Conservation (phyloP, 2,113 vertebrate species). For the Anthoscopus minutus region DNA sequence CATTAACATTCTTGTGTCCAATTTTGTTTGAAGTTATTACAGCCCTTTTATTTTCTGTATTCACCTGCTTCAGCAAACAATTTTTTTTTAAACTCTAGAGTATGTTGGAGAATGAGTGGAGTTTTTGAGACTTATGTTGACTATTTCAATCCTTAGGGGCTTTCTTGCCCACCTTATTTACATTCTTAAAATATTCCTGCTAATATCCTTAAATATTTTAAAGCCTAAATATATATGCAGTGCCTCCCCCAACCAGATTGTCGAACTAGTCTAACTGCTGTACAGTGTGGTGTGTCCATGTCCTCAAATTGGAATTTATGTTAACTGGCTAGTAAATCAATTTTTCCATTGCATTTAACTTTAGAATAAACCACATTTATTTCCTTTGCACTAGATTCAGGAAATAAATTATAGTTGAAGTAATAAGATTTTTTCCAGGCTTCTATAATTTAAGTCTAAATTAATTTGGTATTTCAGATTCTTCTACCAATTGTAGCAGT, state of each 20-base stretch:
- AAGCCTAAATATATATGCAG: not conserved
- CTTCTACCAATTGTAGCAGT: not conserved
- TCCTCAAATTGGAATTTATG: not conserved
- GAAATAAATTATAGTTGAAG: not conserved
- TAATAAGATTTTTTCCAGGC: not conserved
- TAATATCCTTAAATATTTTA: slow-evolving; percentile 11
- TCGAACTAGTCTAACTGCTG: not conserved
- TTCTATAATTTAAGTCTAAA: not conserved
- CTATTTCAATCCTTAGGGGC: not conserved
- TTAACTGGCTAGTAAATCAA: not conserved
- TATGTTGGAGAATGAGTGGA: not conserved
- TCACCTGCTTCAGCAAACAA: not conserved
- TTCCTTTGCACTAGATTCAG: not conserved
- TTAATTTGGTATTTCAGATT: not conserved
- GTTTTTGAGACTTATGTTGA: not conserved
- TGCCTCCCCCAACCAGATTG: not conserved
- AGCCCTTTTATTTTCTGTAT: not conserved
- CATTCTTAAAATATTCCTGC: not conserved
- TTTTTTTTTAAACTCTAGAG: not conserved
- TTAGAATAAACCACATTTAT: slow-evolving; percentile 8
- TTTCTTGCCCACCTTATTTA: not conserved
- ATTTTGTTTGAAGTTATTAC: not conserved
- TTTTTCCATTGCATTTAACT: slow-evolving; percentile 8
- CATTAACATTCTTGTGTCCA: not conserved
- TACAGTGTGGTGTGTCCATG: not conserved